Conservation (phyloP, 1,140 invertebrate species). For the Brachionus manjavacas region DNA sequence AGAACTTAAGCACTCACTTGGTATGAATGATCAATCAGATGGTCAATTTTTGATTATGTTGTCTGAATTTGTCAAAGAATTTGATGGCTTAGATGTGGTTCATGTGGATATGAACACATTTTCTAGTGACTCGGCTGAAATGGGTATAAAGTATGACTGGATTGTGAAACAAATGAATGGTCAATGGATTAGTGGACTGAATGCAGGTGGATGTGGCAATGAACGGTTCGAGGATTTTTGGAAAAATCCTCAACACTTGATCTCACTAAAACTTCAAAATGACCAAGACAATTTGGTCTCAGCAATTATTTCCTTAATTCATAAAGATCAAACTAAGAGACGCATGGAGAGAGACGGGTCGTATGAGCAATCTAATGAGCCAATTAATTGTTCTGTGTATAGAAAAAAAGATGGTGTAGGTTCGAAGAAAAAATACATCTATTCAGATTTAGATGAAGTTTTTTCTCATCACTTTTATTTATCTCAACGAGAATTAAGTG, state of each 20-base stretch:
- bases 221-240: conserved; percentile 20
- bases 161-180: conserved; percentile 2
- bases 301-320: conserved; percentile 13
- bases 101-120: conserved; percentile 23
- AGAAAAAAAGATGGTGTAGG: neutral
- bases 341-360: conserved; percentile 38
- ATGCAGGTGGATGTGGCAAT: conserved; percentile 42
- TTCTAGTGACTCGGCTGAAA: neutral
- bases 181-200: conserved; percentile 17
- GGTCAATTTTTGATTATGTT: conserved; percentile 63
- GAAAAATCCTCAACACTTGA: conserved; percentile 38
- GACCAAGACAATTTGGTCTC: neutral
- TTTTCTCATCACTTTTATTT: conserved; percentile 52
- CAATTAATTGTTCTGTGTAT: conserved; percentile 33
- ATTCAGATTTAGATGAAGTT: neutral
- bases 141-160: neutral
- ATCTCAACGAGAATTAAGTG: conserved; percentile 54
- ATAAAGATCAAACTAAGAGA: neutral
- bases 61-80: conserved; percentile 48
- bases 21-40: conserved; percentile 46
- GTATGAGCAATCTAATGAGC: conserved; percentile 34
- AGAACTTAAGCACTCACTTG: conserved; percentile 45
- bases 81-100: conserved; percentile 22
- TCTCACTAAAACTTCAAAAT: neutral
- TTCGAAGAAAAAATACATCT: conserved; percentile 26